These are phyloP conservation scores for Andrena chrysosceles DNA, from an alignment of 2,888 invertebrate genomes.

Conservation along the genomic window DNA sequence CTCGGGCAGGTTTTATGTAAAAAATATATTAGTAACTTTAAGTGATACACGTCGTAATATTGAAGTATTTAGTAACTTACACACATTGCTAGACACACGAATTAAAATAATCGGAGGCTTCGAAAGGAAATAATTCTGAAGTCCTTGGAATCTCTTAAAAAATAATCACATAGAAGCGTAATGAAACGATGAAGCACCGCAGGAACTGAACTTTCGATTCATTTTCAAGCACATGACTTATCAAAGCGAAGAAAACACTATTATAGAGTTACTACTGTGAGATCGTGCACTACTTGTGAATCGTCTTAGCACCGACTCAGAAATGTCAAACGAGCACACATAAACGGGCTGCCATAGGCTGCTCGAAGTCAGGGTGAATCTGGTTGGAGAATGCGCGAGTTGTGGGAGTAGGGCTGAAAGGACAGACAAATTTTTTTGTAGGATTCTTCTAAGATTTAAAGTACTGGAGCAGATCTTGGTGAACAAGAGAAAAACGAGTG, in stretches of 20 bases:
- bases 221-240: neutral
- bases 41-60: neutral
- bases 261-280: slow-evolving; percentile 2
- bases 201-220: neutral
- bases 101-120: neutral
- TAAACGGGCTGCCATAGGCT: slow-evolving; percentile 52
- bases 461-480: slow-evolving; percentile 51
- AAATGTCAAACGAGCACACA: slow-evolving; percentile 74
- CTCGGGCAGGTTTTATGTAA: no score
- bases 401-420: slow-evolving; percentile 71
- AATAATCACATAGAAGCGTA: neutral
- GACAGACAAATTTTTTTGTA: slow-evolving; percentile 46
- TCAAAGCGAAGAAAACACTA: neutral
- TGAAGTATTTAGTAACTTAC: neutral
- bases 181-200: neutral
- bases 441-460: slow-evolving; percentile 46
- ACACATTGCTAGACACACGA: neutral
- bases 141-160: neutral
- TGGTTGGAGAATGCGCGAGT: slow-evolving; percentile 43
- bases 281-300: slow-evolving; percentile 55
- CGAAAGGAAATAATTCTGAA: neutral
- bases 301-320: slow-evolving; percentile 66
- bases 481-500: neutral
- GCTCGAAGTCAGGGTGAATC: slow-evolving; percentile 51
- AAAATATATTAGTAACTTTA: neutral